These are phyloP conservation scores for Amphipoea lucens DNA, from an alignment of 2,888 invertebrate genomes.

Conservation along the genomic window DNA sequence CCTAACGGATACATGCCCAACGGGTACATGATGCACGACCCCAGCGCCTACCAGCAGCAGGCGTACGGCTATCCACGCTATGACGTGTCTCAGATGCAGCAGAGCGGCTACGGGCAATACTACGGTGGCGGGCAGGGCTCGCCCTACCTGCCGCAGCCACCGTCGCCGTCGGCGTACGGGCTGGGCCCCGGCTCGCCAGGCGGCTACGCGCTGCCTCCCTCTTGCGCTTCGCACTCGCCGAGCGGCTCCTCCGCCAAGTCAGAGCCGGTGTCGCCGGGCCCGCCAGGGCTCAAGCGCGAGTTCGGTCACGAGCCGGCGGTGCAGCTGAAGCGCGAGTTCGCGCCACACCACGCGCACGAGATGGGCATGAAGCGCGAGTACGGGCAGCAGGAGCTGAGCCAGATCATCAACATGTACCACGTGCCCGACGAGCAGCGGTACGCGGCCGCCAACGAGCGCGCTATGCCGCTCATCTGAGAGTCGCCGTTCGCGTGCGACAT, in stretches of 20 bases:
- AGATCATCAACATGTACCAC: conserved; percentile 93
- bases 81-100: conserved; percentile 97
- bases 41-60: conserved; percentile 95
- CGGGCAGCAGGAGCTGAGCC: conserved; percentile 91
- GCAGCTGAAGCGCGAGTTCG: conserved; percentile 90
- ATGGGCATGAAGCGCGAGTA: conserved; percentile 93
- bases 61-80: conserved; percentile 96
- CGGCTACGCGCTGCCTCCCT: conserved; percentile 91
- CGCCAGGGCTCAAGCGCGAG: conserved; percentile 90
- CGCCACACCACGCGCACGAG: conserved; percentile 87
- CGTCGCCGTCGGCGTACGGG: conserved; percentile 92
- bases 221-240: conserved; percentile 94
- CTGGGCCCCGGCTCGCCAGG: conserved; percentile 92
- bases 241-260: conserved; percentile 97
- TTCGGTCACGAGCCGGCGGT: conserved; percentile 88
- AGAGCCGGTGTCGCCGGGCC: conserved; percentile 95
- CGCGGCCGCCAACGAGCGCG: conserved; percentile 91
- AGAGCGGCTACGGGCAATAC: conserved; percentile 93
- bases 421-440: conserved; percentile 92
- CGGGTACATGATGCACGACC: conserved; percentile 97
- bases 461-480: conserved; percentile 92
- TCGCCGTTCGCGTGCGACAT: conserved; percentile 92
- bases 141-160: conserved; percentile 93
- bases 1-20: conserved; percentile 99
- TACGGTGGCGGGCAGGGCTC: conserved; percentile 93